Percentiles rank a stretch among this genome's conserved stretches.
phyloP scores from a whole-genome alignment of 2,888 invertebrate genomes.

The Fragum fragum region DNA sequence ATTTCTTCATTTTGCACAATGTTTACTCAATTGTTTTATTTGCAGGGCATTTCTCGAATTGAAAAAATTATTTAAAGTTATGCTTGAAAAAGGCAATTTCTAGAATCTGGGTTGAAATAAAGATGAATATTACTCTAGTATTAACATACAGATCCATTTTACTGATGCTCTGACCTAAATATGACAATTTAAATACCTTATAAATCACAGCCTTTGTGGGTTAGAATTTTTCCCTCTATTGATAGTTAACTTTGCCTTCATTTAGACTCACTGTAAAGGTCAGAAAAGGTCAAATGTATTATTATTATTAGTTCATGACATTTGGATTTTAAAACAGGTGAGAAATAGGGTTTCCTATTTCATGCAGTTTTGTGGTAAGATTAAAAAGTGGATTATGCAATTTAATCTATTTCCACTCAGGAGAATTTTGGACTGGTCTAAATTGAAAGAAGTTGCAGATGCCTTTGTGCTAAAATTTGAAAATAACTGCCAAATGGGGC shows the following conservation, averaged over 20 bases:
- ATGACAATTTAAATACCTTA: constrained; percentile 25
- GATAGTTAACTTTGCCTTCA: background rate
- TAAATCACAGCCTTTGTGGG: constrained; percentile 5
- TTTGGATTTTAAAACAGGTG: background rate
- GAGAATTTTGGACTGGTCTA: no score
- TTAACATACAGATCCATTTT: background rate
- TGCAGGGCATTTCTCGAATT: no score
- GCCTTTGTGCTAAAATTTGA: no score
- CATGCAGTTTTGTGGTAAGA: background rate
- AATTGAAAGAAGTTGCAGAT: no score
- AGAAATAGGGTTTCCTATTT: background rate
- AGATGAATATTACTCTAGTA: background rate
- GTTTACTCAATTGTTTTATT: no score
- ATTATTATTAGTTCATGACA: constrained; percentile 2
- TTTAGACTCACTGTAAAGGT: background rate
- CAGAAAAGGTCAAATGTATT: background rate
- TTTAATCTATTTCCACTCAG: no score
- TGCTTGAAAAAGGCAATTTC: no score
- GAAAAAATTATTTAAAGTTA: no score
- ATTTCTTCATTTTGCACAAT: no score
- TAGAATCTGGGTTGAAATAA: no score
- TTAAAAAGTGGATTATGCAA: no score
- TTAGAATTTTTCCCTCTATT: background rate
- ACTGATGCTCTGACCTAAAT: constrained; percentile 9
- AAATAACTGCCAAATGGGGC: no score